Evolutionary conservation across 1,140 invertebrate genomes (phyloP).

Genomic region (Eriocheir sinensis): DNA sequence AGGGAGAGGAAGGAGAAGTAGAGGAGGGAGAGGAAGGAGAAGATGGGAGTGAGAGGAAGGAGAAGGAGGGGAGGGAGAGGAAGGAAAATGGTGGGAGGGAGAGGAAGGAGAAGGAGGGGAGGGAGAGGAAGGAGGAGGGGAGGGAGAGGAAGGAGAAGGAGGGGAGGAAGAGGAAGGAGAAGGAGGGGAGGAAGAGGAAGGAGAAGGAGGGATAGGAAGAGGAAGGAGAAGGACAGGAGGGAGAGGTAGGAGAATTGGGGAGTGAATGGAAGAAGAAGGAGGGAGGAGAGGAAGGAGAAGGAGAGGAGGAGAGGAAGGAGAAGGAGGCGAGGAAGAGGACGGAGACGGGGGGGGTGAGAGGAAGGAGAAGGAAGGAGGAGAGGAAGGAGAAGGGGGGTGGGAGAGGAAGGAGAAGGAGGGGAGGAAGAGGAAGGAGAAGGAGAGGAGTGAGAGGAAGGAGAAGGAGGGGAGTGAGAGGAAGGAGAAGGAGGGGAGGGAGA

Average conservation of each 20-base stretch:
- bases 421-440: not conserved
- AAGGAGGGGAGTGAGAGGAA: not conserved
- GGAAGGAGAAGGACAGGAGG: not conserved
- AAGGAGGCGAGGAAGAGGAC: not conserved
- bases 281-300: not conserved
- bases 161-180: not conserved
- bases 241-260: not conserved
- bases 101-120: not conserved
- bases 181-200: not conserved
- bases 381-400: not conserved
- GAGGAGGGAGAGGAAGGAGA: too few species aligned
- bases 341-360: not conserved
- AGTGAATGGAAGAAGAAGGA: not conserved
- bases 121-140: not conserved
- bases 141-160: not conserved
- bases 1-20: too few species aligned
- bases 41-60: too few species aligned
- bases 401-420: not conserved
- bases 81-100: not conserved
- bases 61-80: not conserved
- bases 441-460: not conserved
- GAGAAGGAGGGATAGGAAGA: not conserved
- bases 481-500: not conserved
- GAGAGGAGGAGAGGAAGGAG: not conserved
- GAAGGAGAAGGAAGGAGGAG: not conserved